Evolutionary conservation across 2,797 vertebrate species (phyloP), one percentile per base, ranked within the genome.

Genomic region (Peromyscus nudipes): DNA sequence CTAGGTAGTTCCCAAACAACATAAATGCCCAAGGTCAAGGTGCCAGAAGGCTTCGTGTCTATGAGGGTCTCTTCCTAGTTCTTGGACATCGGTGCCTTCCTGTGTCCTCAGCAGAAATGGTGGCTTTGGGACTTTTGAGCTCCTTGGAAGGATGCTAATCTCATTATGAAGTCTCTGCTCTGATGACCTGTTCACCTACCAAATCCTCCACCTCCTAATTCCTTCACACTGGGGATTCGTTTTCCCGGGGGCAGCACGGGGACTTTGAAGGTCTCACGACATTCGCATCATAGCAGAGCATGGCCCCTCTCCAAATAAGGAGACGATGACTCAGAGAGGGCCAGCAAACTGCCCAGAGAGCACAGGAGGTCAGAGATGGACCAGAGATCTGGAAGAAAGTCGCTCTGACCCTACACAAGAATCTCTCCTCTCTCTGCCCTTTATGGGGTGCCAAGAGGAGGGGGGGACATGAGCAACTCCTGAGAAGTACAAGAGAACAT

Each of bases 401-500:
- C 57, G 29, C 43, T 65, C 34, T 25, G 13, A 73, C 69, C 69
- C 37, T 23, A 43, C n/a, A 93, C 6, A n/a, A 82, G 65, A 67
- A 16, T 94, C 64, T 90, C 69, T 93, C 40, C 16, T 60, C 40
- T 57, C 62, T 67, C 16, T 43, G 31, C 17, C 5, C 17, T 19
- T 2, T 16, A 25, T 64, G 29, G 31, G 46, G 4, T 2, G 0
- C 62, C 11, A 1, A 81, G 40, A 71, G 19, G 46, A 40, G 16
- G 14, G 29, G 11, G 23, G 17, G 34, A 29, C 8, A 4, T 34
- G 25, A 71, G 40, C 76, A 37, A 27, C 6, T 5, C 16, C 14
- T 23, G 46, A 43, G 34, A 84, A 57, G 55, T 6, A 8, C n/a
- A 17, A 62, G 23, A 13, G 49, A 49, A n/a, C 34, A 2, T 27